A percentile compares a stretch with the other conserved stretches of the same genome.
These are phyloP conservation scores for Tauraco erythrolophus DNA, from an alignment of 2,113 vertebrate genomes.

Conservation along the genomic window DNA sequence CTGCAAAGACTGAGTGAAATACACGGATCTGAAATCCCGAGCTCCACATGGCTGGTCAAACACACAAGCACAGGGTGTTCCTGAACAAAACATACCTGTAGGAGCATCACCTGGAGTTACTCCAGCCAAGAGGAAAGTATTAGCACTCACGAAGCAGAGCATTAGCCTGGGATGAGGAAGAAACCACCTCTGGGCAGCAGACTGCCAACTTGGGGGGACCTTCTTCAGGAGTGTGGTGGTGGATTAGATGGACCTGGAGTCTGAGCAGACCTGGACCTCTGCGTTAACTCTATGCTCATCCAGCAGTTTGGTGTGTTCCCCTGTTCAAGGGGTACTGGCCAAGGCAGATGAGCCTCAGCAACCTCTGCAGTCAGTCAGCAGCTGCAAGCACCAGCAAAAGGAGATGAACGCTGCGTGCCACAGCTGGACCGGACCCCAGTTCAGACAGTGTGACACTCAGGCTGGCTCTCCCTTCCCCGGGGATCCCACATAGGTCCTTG, in stretches of 20 bases:
- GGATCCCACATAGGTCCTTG: background rate
- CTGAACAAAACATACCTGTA: background rate
- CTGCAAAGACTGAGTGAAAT: background rate
- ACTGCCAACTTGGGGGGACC: background rate
- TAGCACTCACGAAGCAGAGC: background rate
- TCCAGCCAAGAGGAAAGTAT: background rate
- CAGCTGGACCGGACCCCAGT: background rate
- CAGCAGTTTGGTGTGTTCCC: background rate
- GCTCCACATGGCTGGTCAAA: background rate
- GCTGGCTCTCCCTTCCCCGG: background rate
- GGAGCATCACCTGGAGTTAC: background rate
- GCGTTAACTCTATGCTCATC: background rate
- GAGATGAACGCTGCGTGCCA: rapidly evolving
- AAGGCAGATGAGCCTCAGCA: background rate
- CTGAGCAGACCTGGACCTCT: background rate
- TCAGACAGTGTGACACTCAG: background rate
- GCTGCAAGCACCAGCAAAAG: background rate
- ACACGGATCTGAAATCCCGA: rapidly evolving
- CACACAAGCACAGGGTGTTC: background rate
- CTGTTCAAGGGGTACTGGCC: background rate
- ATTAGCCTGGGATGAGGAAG: background rate
- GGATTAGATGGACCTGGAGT: background rate
- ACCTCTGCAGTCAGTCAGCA: background rate
- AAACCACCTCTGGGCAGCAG: background rate
- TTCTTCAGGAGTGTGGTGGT: background rate